Percentiles rank a stretch among this genome's conserved stretches.
phyloP scores from a whole-genome alignment of 2,797 vertebrate genomes.

The Acanthurus tractus region DNA sequence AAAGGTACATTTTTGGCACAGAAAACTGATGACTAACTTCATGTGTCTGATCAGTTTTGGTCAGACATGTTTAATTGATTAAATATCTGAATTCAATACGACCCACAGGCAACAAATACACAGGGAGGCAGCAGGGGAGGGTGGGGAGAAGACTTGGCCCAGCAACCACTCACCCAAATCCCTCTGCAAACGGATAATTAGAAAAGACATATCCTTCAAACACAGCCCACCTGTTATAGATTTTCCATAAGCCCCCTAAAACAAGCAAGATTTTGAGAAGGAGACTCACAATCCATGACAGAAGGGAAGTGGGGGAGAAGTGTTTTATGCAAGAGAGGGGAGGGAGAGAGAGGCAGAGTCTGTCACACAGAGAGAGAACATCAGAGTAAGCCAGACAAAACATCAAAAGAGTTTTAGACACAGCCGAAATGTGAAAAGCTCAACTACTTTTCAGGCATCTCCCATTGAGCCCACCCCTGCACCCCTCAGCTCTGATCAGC shows the following conservation, averaged over 20 bases:
- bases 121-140: conserved; percentile 13
- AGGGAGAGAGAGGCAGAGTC: conserved; percentile 17
- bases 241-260: conserved; percentile 73
- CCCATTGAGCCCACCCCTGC: conserved; percentile 46
- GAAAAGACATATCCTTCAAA: conserved; percentile 77
- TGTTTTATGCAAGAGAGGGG: conserved; percentile 30
- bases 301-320: conserved; percentile 50
- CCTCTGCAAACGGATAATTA: conserved; percentile 75
- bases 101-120: conserved; percentile 19
- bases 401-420: conserved; percentile 65
- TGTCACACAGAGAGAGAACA: conserved; percentile 49
- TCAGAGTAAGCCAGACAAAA: conserved; percentile 61
- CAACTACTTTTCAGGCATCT: conserved; percentile 66
- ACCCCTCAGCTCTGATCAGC: conserved; percentile 66
- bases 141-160: conserved; percentile 56
- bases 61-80: not conserved
- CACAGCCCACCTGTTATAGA: conserved; percentile 80
- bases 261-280: conserved; percentile 57
- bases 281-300: conserved; percentile 62
- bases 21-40: conserved; percentile 1
- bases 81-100: conserved; percentile 16
- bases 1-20: not conserved
- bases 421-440: conserved; percentile 64
- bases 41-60: conserved; percentile 2
- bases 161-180: conserved; percentile 59